These are phyloP conservation scores for Morpho deidamia DNA, from an alignment of 2,888 invertebrate species.

Conservation along the genomic window DNA sequence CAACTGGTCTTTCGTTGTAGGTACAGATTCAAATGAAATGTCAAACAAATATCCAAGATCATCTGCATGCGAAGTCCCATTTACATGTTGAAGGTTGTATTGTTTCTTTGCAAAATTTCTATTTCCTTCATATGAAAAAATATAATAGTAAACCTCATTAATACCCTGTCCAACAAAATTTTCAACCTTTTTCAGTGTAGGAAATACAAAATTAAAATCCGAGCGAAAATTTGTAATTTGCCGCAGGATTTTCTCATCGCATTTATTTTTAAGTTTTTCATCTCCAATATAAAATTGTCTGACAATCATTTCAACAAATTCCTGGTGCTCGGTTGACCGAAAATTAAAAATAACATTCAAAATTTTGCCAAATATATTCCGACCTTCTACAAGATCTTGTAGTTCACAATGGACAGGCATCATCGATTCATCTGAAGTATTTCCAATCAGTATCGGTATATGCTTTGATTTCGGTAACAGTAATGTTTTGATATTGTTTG, in stretches of 20 bases:
- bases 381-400: background rate
- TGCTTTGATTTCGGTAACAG: background rate
- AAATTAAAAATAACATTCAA: background rate
- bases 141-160: constrained; percentile 37
- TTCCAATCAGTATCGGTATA: background rate
- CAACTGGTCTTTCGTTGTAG: constrained; percentile 33
- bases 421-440: background rate
- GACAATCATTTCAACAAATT: background rate
- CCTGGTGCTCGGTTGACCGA: background rate
- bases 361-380: background rate
- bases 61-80: constrained; percentile 36
- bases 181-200: constrained; percentile 30
- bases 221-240: constrained; percentile 37
- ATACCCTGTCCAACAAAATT: constrained; percentile 37
- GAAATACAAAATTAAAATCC: constrained; percentile 38
- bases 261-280: constrained; percentile 10
- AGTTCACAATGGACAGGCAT: background rate
- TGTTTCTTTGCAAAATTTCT: constrained; percentile 39
- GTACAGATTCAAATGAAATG: constrained; percentile 17
- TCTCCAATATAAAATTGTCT: constrained; percentile 31
- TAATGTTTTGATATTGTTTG: background rate
- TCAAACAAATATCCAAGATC: constrained; percentile 44
- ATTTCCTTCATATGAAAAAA: constrained; percentile 45
- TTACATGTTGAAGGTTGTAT: constrained; percentile 22
- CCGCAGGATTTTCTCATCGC: constrained; percentile 27